A percentile compares a stretch with the other conserved stretches of the same genome.
Conservation (phyloP, 2,113 vertebrate genomes). For the Rhipidura dahli region DNA sequence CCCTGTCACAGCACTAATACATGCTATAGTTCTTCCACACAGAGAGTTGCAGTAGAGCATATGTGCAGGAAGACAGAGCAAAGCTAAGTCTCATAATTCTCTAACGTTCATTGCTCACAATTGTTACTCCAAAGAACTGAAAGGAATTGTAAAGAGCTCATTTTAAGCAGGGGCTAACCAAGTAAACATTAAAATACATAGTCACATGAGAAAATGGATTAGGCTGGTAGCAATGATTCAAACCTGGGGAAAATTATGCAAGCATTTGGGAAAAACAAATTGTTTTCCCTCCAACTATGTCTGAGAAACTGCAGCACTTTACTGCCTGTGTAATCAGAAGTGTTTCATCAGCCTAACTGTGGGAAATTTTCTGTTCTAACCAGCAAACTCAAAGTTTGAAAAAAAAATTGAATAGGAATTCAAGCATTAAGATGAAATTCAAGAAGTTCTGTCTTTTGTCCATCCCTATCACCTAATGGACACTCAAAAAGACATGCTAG, state of each 20-base stretch:
- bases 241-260: conserved; percentile 20
- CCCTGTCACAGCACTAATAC: neutral
- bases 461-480: neutral
- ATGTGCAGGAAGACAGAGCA: neutral
- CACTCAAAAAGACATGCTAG: neutral
- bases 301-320: neutral
- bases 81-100: neutral
- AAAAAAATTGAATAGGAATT: neutral
- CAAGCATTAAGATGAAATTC: neutral
- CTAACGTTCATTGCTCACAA: neutral
- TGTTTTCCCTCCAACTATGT: neutral
- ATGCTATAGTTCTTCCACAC: neutral
- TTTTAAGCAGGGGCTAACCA: neutral
- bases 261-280: neutral
- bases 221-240: neutral
- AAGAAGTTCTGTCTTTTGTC: neutral
- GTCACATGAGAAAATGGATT: conserved; percentile 19
- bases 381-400: neutral
- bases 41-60: neutral
- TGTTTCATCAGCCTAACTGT: neutral
- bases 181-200: neutral
- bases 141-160: neutral
- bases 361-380: neutral
- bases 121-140: neutral
- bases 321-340: neutral